Evolutionary conservation across 2,113 vertebrate species (phyloP), one percentile per base, ranked within the genome.

Genomic region (Tilapia sparmanii): DNA sequence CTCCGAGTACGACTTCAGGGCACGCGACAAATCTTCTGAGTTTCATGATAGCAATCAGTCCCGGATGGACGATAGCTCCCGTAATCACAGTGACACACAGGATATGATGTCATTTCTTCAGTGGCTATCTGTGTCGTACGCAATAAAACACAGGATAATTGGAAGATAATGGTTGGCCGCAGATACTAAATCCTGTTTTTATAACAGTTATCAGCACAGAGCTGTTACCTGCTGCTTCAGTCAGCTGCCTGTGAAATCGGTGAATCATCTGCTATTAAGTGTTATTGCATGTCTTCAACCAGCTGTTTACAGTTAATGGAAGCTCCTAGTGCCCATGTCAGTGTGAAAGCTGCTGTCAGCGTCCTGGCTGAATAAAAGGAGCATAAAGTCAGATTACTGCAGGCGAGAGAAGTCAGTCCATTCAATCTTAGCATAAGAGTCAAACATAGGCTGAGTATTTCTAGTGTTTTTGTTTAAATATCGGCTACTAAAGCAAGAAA

Each of bases 371-470:
- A 73, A 47, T 2, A 76, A 18, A 26, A 47, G 66, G 13, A 45
- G 40, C 66, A 73, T 10, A 10, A 42, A 2, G 13, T 45, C 22
- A 45, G 22, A 42, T 24, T 26, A 45, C 13, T 45, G 22, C 71
- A 29, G 68, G 15, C 6, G 15, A 76, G 16, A 76, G 40, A 11
- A 73, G 42, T 19, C 6, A 31, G 10, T 47, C n/a, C 15, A 2
- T 50, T 78, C 71, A 50, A 19, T 19, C 16, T 78, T 29, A 78
- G 47, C 45, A 31, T 31, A 31, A 0, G 15, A 19, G 24, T 76
- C 6, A 31, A 76, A 50, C 10, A 47, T 0, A 18, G 0, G 10
- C 24, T 19, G 42, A 50, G 18, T 26, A 10, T 45, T 73, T 73
- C 1, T 11, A 24, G 8, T 16, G 66, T 10, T 78, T 78, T 50